phyloP scores from a whole-genome alignment of 1,140 invertebrate species.

The Cephus cinctus region DNA sequence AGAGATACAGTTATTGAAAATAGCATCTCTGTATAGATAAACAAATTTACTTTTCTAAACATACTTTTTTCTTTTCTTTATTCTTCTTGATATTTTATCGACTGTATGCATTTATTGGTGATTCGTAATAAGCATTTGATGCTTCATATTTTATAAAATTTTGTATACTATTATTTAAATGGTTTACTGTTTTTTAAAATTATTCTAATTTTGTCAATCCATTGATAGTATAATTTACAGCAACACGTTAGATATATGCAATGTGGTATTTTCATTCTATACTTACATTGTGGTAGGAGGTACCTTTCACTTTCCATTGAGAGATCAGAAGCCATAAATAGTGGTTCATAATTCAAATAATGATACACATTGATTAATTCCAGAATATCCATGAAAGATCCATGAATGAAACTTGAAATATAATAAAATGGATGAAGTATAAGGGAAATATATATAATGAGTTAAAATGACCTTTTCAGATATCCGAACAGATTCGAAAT shows the following conservation, averaged over 20 bases:
- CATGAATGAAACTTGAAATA: neutral
- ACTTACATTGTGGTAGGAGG: neutral
- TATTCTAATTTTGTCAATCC: neutral
- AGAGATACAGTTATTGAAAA: too few species aligned
- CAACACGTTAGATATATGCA: neutral
- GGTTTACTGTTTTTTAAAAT: neutral
- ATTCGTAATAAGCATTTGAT: neutral
- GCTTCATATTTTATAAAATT: neutral
- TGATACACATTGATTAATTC: too few species aligned
- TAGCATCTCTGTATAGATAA: too few species aligned
- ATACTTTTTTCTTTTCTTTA: too few species aligned
- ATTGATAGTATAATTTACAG: neutral
- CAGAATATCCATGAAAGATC: neutral
- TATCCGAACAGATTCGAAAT: constrained; percentile 26
- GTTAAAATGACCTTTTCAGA: constrained; percentile 17
- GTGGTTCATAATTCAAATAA: neutral
- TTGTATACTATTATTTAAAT: neutral
- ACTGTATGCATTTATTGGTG: too few species aligned
- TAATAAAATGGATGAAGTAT: constrained; percentile 5
- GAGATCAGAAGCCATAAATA: neutral
- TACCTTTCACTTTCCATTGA: constrained; percentile 1
- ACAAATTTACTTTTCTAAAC: too few species aligned
- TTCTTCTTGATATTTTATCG: too few species aligned
- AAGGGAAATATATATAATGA: constrained; percentile 1
- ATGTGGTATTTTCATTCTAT: neutral